Evolutionary conservation across 1,140 invertebrate species (phyloP), one percentile per base, ranked within the genome.

Genomic region (Lethrus apterus): DNA sequence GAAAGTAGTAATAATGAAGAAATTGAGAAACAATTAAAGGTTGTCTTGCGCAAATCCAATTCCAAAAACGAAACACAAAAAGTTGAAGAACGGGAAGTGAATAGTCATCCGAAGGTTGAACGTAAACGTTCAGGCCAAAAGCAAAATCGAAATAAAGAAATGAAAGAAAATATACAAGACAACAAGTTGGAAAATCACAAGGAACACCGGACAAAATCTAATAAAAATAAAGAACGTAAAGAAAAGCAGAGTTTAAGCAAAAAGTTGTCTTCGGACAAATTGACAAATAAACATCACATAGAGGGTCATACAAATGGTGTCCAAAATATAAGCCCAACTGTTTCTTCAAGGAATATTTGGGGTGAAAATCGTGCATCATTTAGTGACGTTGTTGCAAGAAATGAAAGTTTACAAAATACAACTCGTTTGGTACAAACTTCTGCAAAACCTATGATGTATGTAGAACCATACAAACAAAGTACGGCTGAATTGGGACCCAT

Each of bases 331-430:
- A 53, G 47, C 44, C 8, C 50, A 45, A 43, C 46, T 50, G 13
- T 49, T 54, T 30, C 46, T 47, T 13, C 64, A 54, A 36, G 67
- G 60, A 47, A 64, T 65, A 9, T 65, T 26, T 75, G 75, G 75
- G 66, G 69, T 32, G 70, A 77, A 54, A 74, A 73, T 50, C 52
- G 71, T 18, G 74, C 75, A 0, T 70, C 62, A 40, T 79, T 79
- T 47, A 78, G 76, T 43, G 74, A 77, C 35, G 75, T 78, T 2
- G 76, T 79, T 2, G 75, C 75, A 2, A 58, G 65, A 14, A 62
- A 24, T 41, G 64, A 66, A 13, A 36, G 33, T 46, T 24, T 33
- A 38, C 48, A 43, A 40, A 42, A 21, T 13, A 8, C 17, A 3
- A 26, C 38, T 4, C 21, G 21, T 26, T 24, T 42, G 23, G 18